Base-by-base conservation (phyloP, 2,797 vertebrate species). In the Ispidina picta region DNA sequence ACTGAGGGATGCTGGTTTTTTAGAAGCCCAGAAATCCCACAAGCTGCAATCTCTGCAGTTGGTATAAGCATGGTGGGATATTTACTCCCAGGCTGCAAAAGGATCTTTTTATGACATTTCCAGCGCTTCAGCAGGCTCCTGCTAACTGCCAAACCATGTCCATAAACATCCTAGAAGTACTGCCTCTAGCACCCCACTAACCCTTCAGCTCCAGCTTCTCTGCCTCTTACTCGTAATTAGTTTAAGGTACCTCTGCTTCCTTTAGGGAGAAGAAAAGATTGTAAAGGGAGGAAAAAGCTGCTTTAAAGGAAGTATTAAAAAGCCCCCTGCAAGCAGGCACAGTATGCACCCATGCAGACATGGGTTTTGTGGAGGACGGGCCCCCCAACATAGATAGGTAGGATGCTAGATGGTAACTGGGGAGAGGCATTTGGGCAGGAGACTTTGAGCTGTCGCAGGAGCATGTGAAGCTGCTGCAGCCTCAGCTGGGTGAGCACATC, bases 221-320 rank as follows among this genome's bases (percentile, higher is more conserved):
- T 66, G 39, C 64, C 64, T 66, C 64, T 64, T 41, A 26, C 10
- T 82, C 52, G 58, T 87, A 46, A 86, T 89, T 82, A 87, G 58
- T 79, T 77, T 62, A 83, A 83, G 80, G 85, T 48, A 88, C 63
- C 29, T 69, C 76, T 58, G 5, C 65, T 59, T 85, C 70, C 87
- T 46, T 76, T 65, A 65, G 58, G 79, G 84, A 90, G 43, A 37
- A n/a, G 13, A 80, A 86, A 83, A 77, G 33, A 73, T 41, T 76
- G 12, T 82, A 90, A 94, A 79, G 23, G 25, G 41, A 73, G 39
- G 3, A 18, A 33, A 62, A 70, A 71, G 12, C 31, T 22, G 75
- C 87, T 90, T 63, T 77, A 90, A 86, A 93, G 49, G 72, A 80
- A 76, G 54, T 20, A 79, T 89, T 94, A 82, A 89, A 94, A 78